phyloP scores from a whole-genome alignment of 2,113 vertebrate species.

The Megaleporinus macrocephalus region DNA sequence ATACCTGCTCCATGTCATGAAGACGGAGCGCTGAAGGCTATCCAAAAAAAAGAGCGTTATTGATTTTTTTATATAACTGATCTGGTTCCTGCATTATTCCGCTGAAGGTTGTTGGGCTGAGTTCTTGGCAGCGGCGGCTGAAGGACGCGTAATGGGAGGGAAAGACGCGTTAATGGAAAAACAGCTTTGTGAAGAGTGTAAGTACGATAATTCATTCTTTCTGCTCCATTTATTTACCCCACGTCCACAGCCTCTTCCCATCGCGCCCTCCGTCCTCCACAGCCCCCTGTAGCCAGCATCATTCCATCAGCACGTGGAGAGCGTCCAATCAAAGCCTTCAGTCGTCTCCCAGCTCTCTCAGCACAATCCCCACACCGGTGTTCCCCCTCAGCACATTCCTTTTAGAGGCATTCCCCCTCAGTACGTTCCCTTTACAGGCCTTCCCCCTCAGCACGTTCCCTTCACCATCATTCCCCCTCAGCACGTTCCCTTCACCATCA shows the following conservation, averaged over 20 bases:
- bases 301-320: neutral
- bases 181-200: neutral
- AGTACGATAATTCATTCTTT: neutral
- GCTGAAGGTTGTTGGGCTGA: neutral
- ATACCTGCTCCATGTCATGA: neutral
- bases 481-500: too few species aligned
- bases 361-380: neutral
- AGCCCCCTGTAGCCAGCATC: neutral
- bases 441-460: too few species aligned
- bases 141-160: neutral
- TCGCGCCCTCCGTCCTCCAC: neutral
- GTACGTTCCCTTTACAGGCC: too few species aligned
- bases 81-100: neutral
- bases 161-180: neutral
- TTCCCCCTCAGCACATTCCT: too few species aligned
- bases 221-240: neutral
- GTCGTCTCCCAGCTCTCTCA: neutral
- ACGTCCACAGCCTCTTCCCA: neutral
- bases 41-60: neutral
- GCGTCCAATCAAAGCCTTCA: neutral
- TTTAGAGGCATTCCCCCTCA: too few species aligned
- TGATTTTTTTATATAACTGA: neutral
- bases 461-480: too few species aligned
- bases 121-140: neutral
- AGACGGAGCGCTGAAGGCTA: neutral